A percentile compares a stretch with the other conserved stretches of the same genome.
Conservation (phyloP, 2,797 vertebrate genomes). For the Sitta carolinensis region DNA sequence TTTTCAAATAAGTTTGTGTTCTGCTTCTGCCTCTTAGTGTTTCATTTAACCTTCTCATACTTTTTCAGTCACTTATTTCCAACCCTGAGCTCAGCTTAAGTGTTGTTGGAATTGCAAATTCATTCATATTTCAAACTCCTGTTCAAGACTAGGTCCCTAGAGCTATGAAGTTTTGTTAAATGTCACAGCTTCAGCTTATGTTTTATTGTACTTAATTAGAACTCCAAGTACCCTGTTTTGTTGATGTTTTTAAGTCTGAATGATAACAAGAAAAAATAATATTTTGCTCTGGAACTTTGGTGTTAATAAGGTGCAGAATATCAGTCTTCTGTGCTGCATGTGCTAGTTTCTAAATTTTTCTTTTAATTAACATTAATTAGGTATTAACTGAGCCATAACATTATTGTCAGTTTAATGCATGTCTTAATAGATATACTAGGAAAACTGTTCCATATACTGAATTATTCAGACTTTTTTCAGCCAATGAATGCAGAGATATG, state of each 20-base stretch:
- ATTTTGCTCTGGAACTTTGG: not conserved
- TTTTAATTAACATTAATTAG: not conserved
- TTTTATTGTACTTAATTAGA: constrained; percentile 47
- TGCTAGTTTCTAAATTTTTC: not conserved
- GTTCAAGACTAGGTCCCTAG: not conserved
- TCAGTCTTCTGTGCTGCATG: not conserved
- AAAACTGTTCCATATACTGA: not conserved
- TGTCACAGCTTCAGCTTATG: constrained; percentile 38
- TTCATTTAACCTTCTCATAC: constrained; percentile 5
- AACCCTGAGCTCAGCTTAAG: constrained; percentile 35
- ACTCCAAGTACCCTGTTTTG: not conserved
- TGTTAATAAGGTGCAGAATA: not conserved
- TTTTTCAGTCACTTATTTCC: constrained; percentile 27
- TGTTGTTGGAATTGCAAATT: constrained; percentile 50
- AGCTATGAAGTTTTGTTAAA: constrained; percentile 43
- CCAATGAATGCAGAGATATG: not conserved
- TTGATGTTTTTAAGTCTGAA: not conserved
- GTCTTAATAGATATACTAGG: not conserved
- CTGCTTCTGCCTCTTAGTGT: not conserved
- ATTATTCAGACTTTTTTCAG: not conserved
- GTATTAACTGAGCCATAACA: not conserved
- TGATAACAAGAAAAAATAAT: not conserved
- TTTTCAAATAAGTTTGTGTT: not conserved
- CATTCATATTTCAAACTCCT: constrained; percentile 30
- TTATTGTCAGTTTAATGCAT: not conserved